A percentile compares a stretch with the other conserved stretches of the same genome.
These are phyloP conservation scores for Metopia argyrocephala DNA, from an alignment of 2,888 invertebrate genomes.

Conservation along the genomic window DNA sequence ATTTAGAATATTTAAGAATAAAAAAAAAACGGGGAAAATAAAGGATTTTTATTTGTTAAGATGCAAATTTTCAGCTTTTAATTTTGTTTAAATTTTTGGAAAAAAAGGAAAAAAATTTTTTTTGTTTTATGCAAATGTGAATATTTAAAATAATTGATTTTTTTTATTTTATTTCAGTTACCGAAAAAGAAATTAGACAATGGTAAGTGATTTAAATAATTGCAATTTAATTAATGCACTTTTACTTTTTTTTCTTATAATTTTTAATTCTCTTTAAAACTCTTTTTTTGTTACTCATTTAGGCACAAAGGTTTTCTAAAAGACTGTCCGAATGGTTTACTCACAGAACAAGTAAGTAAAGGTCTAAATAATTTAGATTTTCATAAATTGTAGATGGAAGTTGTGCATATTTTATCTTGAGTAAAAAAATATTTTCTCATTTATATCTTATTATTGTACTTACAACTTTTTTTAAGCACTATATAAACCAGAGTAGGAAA, in stretches of 20 bases:
- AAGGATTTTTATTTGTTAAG: neutral
- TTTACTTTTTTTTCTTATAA: neutral
- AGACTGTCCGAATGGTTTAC: slow-evolving; percentile 96
- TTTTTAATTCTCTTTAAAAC: neutral
- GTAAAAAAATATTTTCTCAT: neutral
- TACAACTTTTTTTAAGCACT: neutral
- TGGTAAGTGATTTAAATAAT: slow-evolving; percentile 83
- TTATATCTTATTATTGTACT: slow-evolving; percentile 32
- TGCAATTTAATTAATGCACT: neutral
- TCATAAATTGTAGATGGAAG: neutral
- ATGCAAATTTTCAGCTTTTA: neutral
- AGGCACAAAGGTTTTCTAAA: slow-evolving; percentile 98
- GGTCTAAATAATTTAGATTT: neutral
- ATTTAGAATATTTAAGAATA: neutral
- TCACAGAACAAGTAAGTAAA: slow-evolving; percentile 91
- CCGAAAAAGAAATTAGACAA: slow-evolving; percentile 92
- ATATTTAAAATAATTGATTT: slow-evolving; percentile 28
- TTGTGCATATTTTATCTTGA: neutral
- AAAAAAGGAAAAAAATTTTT: neutral
- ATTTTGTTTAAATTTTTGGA: neutral
- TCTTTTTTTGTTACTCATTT: slow-evolving; percentile 64
- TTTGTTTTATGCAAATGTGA: neutral
- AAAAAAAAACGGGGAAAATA: neutral
- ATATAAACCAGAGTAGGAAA: too few relatives aligned
- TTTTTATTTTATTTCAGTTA: slow-evolving; percentile 84